Base-by-base conservation (phyloP, 2,888 invertebrate species). In the Coelopa pilipes region DNA sequence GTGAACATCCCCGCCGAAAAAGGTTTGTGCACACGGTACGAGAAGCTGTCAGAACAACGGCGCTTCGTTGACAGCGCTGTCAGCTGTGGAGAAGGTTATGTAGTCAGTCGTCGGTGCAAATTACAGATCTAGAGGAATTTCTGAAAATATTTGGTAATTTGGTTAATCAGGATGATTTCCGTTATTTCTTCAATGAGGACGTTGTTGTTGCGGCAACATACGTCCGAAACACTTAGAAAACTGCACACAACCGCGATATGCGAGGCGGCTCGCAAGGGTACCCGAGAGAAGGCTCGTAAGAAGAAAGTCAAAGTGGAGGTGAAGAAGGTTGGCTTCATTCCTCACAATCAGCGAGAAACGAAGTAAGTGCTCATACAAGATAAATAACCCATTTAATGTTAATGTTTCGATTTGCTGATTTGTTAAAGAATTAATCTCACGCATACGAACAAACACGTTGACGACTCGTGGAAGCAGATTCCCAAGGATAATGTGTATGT, bases 191-290 rank as follows among this genome's bases (percentile, higher is more conserved):
- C 72, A 10, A 74, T 78, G 73, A 77, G 76, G 60, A 65, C 67
- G 12, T 34, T 82, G 4, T 74, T 78, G 10, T 50, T 83, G 46
- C 81, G 81, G 9, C 82, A 82, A 21, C 80, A 81, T 71, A 68
- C 79, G 3, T 73, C 75, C 1, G 81, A 87, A 68, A 80, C 78
- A 0, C 47, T 84, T 9, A 82, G 89, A 76, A 85, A 87, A 79
- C 78, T 93, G 79, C 89, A 92, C 85, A 87, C 91, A 78, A 87
- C 91, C 76, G 87, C 89, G 77, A 85, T 90, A 66, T 89, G 89
- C 78, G 93, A 92, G 88, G 94, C 95, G 5, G 95, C 95, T 0
- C 90, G 96, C 76, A 95, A 93, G 87, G 94, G 95, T 69, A 95
- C 95, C 3, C 90, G 95, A 78, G 94, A 93, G 68, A 92, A 91